Conservation (phyloP, 2,113 vertebrate genomes). For the Embiotoca jacksoni region DNA sequence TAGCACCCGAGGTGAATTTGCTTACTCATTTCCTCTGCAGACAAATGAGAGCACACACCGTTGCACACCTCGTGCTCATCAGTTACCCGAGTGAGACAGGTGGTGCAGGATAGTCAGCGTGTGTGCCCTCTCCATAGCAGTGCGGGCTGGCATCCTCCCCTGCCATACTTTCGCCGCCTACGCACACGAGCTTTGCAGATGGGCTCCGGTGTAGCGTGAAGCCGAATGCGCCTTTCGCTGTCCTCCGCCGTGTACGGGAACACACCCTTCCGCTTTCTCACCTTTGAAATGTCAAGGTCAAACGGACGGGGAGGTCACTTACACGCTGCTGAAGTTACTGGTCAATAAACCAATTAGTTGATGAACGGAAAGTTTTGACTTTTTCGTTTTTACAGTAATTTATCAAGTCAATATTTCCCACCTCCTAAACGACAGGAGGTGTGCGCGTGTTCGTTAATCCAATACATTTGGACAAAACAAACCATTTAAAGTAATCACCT, state of each 20-base stretch:
- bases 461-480: not conserved
- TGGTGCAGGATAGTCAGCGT: constrained; percentile 64
- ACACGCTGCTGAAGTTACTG: not conserved
- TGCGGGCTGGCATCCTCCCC: constrained; percentile 67
- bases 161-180: constrained; percentile 64
- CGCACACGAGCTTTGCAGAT: constrained; percentile 69
- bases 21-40: constrained; percentile 72
- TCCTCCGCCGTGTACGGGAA: constrained; percentile 12
- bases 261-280: constrained; percentile 36
- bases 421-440: not conserved
- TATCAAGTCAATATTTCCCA: constrained; percentile 1
- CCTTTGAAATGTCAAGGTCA: constrained; percentile 43
- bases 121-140: constrained; percentile 54
- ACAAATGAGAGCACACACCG: constrained; percentile 62
- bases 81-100: constrained; percentile 69
- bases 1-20: constrained; percentile 63
- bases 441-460: not conserved
- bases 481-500: not conserved
- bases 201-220: constrained; percentile 56
- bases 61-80: constrained; percentile 66
- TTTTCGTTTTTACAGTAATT: not conserved
- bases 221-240: constrained; percentile 51
- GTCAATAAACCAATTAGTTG: constrained; percentile 1
- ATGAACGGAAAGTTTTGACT: not conserved
- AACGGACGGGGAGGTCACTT: not conserved